Conservation (phyloP, 2,113 vertebrate species). For the Bucco capensis region DNA sequence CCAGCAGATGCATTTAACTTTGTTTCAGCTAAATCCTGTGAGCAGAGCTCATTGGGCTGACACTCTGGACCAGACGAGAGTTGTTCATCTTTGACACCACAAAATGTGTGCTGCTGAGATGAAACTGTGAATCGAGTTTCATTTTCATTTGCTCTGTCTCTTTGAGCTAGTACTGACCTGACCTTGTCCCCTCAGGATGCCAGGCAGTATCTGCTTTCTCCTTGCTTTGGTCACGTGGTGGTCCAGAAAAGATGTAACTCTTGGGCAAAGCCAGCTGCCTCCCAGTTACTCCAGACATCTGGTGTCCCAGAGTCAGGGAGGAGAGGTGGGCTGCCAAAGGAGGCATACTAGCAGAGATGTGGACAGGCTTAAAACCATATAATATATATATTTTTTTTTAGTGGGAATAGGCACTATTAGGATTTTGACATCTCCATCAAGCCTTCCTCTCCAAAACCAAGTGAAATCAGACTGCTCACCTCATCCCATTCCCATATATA, state of each 20-base stretch:
- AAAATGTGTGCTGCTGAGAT: not conserved
- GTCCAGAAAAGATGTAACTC: not conserved
- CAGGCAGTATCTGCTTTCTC: not conserved
- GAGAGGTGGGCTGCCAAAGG: not conserved
- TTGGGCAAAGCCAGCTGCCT: not conserved
- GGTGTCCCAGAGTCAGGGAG: not conserved
- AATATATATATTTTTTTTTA: not conserved
- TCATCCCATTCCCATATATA: not conserved
- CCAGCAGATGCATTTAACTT: not conserved
- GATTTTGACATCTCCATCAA: not conserved
- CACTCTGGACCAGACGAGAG: not conserved
- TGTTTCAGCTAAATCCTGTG: not conserved
- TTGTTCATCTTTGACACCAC: not conserved
- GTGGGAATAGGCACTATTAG: not conserved
- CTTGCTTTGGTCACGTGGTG: not conserved
- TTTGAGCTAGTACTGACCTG: not conserved
- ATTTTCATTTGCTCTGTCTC: not conserved
- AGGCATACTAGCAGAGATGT: not conserved
- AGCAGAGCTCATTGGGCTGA: not conserved
- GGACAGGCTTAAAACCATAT: not conserved
- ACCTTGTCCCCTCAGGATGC: not conserved
- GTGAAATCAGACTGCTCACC: not conserved
- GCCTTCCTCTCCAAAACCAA: not conserved
- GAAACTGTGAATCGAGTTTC: not conserved
- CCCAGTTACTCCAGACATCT: not conserved